Percentiles rank a stretch among this genome's conserved stretches.
These are phyloP conservation scores for Gadus macrocephalus DNA, from an alignment of 2,113 vertebrate genomes.

Conservation along the genomic window DNA sequence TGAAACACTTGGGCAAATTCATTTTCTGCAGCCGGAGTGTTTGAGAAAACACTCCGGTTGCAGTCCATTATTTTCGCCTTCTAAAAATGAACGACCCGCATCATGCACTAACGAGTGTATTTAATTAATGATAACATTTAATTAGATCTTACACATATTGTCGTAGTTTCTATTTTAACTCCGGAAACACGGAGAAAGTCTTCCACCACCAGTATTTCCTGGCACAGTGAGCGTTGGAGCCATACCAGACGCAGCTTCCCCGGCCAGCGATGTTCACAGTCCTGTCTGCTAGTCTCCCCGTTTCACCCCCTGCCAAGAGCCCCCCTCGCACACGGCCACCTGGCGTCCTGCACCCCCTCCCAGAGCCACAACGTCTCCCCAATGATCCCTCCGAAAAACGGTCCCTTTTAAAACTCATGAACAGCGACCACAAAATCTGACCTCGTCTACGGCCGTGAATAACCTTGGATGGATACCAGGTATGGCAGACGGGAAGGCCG, in stretches of 20 bases:
- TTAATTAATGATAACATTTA: background rate
- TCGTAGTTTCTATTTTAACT: conserved; percentile 34
- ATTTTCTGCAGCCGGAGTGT: background rate
- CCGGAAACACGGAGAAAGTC: conserved; percentile 50
- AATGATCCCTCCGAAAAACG: too few species aligned
- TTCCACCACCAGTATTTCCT: conserved; percentile 30
- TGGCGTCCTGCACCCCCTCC: conserved; percentile 53
- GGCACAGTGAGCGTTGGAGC: conserved; percentile 41
- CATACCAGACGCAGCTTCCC: conserved; percentile 25
- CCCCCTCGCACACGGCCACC: conserved; percentile 58
- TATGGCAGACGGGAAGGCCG: too few species aligned
- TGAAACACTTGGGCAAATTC: conserved; percentile 8
- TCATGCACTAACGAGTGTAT: background rate
- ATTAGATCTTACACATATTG: conserved; percentile 12
- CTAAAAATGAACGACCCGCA: background rate
- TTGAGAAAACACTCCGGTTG: conserved; percentile 1
- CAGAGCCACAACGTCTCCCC: background rate
- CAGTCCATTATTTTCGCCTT: background rate
- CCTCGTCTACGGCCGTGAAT: too few species aligned
- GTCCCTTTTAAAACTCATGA: too few species aligned
- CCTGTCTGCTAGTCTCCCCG: conserved; percentile 50
- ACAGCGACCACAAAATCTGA: too few species aligned
- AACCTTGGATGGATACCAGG: too few species aligned
- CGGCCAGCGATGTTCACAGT: conserved; percentile 44
- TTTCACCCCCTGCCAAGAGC: conserved; percentile 50